These are phyloP conservation scores for Semibalanus balanoides DNA, from an alignment of 1,140 invertebrate species.

Conservation along the genomic window DNA sequence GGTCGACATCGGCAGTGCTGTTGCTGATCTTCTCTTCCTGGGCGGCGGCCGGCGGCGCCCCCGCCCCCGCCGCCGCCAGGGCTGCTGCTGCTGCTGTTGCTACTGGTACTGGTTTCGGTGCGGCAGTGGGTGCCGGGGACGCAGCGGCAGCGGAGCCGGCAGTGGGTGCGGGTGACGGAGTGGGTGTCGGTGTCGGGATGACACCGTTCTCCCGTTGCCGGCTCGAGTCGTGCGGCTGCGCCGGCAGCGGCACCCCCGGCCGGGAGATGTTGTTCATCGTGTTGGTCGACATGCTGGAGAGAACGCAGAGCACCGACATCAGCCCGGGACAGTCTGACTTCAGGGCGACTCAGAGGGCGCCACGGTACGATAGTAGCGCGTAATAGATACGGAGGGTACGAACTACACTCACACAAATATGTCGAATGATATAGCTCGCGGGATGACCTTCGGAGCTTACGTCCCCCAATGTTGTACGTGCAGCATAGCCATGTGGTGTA, in stretches of 20 bases:
- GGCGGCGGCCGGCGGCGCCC: not conserved
- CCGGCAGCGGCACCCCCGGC: not conserved
- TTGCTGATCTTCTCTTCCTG: not conserved
- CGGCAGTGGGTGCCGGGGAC: not conserved
- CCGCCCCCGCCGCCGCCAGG: not conserved
- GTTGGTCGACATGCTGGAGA: conserved; percentile 6
- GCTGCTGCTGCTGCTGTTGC: not conserved
- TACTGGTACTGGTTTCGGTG: not conserved
- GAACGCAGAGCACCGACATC: too few relatives aligned
- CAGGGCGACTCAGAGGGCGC: too few relatives aligned
- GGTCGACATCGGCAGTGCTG: not conserved
- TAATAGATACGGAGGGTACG: too few relatives aligned
- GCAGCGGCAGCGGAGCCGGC: not conserved
- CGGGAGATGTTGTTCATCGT: not conserved
- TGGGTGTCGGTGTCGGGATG: not conserved
- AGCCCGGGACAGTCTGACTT: too few relatives aligned
- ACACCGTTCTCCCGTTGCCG: too few relatives aligned
- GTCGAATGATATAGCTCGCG: too few relatives aligned
- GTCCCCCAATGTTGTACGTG: too few relatives aligned
- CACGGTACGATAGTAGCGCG: too few relatives aligned
- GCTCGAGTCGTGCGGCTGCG: not conserved
- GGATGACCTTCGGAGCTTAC: too few relatives aligned
- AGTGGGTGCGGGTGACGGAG: not conserved
- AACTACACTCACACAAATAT: too few relatives aligned
- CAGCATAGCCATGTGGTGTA: too few relatives aligned